phyloP scores from a whole-genome alignment of 37 sponge, comb jelly and placozoan genomes.

The Eunapius fragilis region DNA sequence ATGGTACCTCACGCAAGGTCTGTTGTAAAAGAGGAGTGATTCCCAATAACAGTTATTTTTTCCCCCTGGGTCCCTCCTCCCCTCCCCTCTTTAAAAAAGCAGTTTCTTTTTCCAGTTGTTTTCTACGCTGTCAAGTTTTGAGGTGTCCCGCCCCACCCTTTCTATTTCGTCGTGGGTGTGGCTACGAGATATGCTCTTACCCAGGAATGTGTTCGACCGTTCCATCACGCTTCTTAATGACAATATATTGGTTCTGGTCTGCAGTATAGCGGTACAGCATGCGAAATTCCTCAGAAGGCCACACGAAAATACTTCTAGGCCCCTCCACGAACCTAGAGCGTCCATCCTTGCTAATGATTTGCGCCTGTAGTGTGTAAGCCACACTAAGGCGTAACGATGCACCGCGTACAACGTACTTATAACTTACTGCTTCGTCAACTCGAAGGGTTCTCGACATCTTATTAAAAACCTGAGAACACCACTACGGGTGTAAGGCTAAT shows the following conservation, averaged over 20 bases:
- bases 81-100: no score
- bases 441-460: background rate
- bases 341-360: slow-evolving; percentile 57
- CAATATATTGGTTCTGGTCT: slow-evolving; percentile 75
- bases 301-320: slow-evolving; percentile 57
- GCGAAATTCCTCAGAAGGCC: slow-evolving; percentile 34
- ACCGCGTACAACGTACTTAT: background rate
- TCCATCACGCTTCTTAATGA: slow-evolving; percentile 48
- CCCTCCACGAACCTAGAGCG: slow-evolving; percentile 45
- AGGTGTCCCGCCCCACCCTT: no score
- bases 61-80: no score
- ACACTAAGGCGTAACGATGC: background rate
- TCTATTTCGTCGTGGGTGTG: no score
- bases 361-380: slow-evolving; percentile 48
- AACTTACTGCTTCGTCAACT: background rate
- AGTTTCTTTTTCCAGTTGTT: no score
- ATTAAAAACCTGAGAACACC: background rate
- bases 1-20: slow-evolving; percentile 70
- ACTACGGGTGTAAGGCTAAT: no score
- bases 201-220: slow-evolving; percentile 69
- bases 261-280: slow-evolving; percentile 48
- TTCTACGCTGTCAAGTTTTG: no score
- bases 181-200: slow-evolving; percentile 15
- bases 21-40: background rate
- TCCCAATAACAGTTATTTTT: no score